Conservation (phyloP, 2,113 vertebrate species). For the Scartelaos histophorus region DNA sequence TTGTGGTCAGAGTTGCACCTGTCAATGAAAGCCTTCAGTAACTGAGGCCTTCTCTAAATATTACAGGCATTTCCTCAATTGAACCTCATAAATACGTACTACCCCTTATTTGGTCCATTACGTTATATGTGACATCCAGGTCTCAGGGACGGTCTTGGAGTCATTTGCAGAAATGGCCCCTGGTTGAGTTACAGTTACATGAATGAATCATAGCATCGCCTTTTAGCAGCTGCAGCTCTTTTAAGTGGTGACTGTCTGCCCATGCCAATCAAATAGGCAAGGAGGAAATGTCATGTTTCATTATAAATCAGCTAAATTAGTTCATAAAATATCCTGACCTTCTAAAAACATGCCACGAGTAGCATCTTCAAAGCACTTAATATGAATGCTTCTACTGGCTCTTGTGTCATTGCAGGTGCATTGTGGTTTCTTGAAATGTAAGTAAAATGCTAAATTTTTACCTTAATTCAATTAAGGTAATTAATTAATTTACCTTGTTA, state of each 20-base stretch:
- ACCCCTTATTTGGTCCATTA: slow-evolving; percentile 19
- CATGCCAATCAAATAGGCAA: background rate
- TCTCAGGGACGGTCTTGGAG: slow-evolving; percentile 1
- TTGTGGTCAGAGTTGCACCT: slow-evolving; percentile 21
- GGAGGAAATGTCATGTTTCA: slow-evolving; percentile 1
- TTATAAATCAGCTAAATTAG: background rate
- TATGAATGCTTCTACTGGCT: background rate
- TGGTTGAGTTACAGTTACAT: slow-evolving; percentile 10
- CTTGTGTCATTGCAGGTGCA: background rate
- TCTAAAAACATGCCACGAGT: background rate
- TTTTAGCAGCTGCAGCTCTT: slow-evolving; percentile 9
- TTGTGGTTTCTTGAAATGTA: background rate
- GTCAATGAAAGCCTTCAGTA: slow-evolving; percentile 29
- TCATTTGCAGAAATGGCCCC: slow-evolving; percentile 13
- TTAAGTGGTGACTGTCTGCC: background rate
- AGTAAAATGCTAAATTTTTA: background rate
- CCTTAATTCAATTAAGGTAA: too few species aligned
- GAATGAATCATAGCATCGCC: background rate
- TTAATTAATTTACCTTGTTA: too few species aligned
- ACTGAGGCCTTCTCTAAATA: slow-evolving; percentile 26
- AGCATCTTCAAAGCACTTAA: background rate
- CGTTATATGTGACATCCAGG: slow-evolving; percentile 4
- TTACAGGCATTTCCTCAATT: slow-evolving; percentile 28
- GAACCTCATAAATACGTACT: slow-evolving; percentile 39
- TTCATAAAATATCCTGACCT: background rate